These are phyloP conservation scores for Silvanus unidentatus DNA, from an alignment of 2,888 invertebrate genomes.

Conservation along the genomic window DNA sequence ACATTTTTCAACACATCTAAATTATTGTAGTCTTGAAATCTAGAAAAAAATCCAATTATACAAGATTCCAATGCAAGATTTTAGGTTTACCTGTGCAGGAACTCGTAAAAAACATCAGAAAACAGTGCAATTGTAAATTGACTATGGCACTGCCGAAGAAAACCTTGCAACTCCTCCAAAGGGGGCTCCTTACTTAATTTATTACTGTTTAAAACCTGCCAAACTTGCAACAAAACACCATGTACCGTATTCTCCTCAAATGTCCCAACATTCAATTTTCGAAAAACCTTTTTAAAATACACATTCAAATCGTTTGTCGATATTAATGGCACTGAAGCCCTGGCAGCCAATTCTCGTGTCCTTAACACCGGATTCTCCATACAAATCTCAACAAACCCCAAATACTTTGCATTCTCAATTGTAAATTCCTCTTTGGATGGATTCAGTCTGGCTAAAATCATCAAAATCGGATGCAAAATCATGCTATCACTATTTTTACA, in stretches of 20 bases:
- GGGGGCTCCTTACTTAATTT: not conserved
- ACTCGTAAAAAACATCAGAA: too few relatives aligned
- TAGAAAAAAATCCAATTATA: conserved; percentile 10
- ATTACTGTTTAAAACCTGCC: conserved; percentile 28
- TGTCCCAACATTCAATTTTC: conserved; percentile 21
- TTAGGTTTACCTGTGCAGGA: too few relatives aligned
- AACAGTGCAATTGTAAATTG: too few relatives aligned
- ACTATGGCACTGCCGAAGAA: too few relatives aligned
- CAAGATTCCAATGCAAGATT: too few relatives aligned
- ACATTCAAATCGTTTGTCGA: conserved; percentile 39
- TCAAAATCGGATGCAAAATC: conserved; percentile 68
- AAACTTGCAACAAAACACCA: conserved; percentile 59
- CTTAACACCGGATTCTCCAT: conserved; percentile 60
- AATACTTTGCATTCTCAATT: conserved; percentile 56
- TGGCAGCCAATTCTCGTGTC: conserved; percentile 68
- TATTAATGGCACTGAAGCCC: conserved; percentile 60
- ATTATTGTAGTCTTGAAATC: conserved; percentile 21
- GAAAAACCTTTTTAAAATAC: conserved; percentile 30
- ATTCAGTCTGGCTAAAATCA: conserved; percentile 72
- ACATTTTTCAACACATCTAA: conserved; percentile 23
- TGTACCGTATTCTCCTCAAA: conserved; percentile 57
- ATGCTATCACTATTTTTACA: conserved; percentile 49
- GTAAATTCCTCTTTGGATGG: conserved; percentile 69
- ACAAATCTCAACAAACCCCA: conserved; percentile 60
- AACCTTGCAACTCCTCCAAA: too few relatives aligned